Conservation (phyloP, 2,888 invertebrate genomes). For the Deroplatys truncata region DNA sequence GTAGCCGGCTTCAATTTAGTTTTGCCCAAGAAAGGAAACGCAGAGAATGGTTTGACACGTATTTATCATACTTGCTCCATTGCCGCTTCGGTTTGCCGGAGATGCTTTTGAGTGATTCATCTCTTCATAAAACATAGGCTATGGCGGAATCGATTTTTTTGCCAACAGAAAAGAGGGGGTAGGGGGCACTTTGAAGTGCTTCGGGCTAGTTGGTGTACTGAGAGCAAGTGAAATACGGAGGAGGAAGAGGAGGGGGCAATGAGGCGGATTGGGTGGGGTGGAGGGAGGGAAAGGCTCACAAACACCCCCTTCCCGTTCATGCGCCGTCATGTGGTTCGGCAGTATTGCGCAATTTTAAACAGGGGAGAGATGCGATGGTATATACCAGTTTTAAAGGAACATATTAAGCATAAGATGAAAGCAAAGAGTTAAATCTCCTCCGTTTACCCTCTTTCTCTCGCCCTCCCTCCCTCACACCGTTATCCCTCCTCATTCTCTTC, state of each 20-base stretch:
- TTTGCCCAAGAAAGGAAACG: neutral
- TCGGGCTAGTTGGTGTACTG: slow-evolving; percentile 21
- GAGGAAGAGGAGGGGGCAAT: slow-evolving; percentile 8
- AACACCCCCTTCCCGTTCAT: neutral
- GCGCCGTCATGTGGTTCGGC: neutral
- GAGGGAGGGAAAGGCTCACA: neutral
- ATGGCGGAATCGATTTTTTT: slow-evolving; percentile 17
- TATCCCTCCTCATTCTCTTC: neutral
- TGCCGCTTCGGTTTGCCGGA: neutral
- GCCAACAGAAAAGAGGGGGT: neutral
- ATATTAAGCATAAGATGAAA: slow-evolving; percentile 16
- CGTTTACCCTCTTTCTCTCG: neutral
- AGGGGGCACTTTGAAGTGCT: slow-evolving; percentile 23
- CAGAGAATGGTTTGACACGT: neutral
- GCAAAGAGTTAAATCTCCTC: slow-evolving; percentile 12
- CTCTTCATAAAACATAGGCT: slow-evolving; percentile 8
- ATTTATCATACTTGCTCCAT: neutral
- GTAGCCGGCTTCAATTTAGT: neutral
- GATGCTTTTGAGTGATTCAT: neutral
- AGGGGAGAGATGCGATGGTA: neutral
- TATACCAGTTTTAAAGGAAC: slow-evolving; percentile 8
- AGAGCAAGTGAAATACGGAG: slow-evolving; percentile 7
- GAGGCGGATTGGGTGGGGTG: slow-evolving; percentile 13
- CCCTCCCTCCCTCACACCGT: neutral
- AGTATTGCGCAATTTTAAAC: slow-evolving; percentile 9